Evolutionary conservation across 2,797 vertebrate genomes (phyloP), one percentile per base, ranked within the genome.

Genomic region (Leptoclinus maculatus): DNA sequence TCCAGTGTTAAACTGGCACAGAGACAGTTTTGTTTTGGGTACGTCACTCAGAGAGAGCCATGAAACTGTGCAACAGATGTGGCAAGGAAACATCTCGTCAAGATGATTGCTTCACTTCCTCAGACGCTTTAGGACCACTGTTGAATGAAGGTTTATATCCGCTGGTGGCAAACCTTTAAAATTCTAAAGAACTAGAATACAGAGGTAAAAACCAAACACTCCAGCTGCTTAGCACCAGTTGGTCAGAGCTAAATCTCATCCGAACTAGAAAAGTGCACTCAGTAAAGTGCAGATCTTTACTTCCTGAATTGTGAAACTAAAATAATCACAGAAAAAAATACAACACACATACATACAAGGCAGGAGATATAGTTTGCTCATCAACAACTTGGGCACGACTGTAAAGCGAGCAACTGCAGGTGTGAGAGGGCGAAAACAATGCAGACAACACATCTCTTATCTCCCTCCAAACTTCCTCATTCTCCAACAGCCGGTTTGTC

Each of bases 381-480:
- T 13, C 41, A 41, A 16, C 41, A 41, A 16, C 41, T 41, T 45
- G 62, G 27, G 27, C 10, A 25, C n/a, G 17, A 34, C 43, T 65
- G 25, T 19, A 5, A 47, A 29, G 23, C 41, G 74, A 76, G 74
- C 49, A 53, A 68, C 43, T 59, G 59, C 57, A 71, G 67, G 68
- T 64, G 60, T 23, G 27, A 13, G 10, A 25, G 36, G 19, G 4
- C 9, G 14, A 67, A 51, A 67, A 49, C n/a, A 54, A 59, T 5
- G 38, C 2, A 11, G 19, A 60, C 64, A 63, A 58, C 38, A 60
- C 23, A 34, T 62, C n/a, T 74, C 49, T 60, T 43, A 56, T 81
- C 57, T 56, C 45, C 8, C n/a, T 66, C 5, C 4, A 25, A 10
- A 82, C 86, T 87, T 88, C 85, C 78, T 83, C 69, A 76, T 88